A percentile compares a stretch with the other conserved stretches of the same genome.
Evolutionary conservation across 2,888 invertebrate genomes (phyloP).

Genomic region (Acanthosepion lycidas): DNA sequence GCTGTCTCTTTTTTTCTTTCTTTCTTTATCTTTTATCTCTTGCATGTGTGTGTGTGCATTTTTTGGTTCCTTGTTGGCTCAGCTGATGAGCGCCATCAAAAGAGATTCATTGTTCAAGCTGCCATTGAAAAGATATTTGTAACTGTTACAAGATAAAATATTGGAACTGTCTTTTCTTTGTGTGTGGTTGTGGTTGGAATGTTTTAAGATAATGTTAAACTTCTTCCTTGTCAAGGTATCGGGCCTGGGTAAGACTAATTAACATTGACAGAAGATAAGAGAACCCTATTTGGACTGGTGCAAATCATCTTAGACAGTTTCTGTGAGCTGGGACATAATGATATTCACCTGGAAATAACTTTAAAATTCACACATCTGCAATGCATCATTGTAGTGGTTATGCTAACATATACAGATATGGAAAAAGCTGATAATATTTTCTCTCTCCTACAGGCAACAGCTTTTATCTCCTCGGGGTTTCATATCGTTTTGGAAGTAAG

Average conservation of each 20-base stretch:
- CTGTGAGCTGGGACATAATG: too few species aligned
- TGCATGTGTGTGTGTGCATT: neutral
- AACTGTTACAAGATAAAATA: neutral
- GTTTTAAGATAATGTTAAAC: neutral
- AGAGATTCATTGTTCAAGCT: neutral
- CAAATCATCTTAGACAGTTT: neutral
- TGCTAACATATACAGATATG: too few species aligned
- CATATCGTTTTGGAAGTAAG: too few species aligned
- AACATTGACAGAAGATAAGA: neutral
- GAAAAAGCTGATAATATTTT: too few species aligned
- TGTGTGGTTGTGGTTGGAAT: neutral
- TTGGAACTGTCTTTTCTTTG: neutral
- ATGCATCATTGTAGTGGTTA: too few species aligned
- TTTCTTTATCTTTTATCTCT: neutral
- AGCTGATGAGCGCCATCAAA: neutral
- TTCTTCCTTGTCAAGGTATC: neutral
- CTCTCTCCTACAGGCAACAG: too few species aligned
- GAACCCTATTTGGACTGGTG: neutral
- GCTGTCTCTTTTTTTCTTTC: neutral
- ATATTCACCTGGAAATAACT: too few species aligned
- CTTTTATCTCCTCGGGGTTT: too few species aligned
- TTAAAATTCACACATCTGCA: too few species aligned
- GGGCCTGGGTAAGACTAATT: neutral
- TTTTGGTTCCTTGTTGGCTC: neutral
- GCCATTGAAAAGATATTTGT: neutral